These are phyloP conservation scores for Rhizoglyphus robini DNA, from an alignment of 1,140 invertebrate genomes.

Conservation along the genomic window DNA sequence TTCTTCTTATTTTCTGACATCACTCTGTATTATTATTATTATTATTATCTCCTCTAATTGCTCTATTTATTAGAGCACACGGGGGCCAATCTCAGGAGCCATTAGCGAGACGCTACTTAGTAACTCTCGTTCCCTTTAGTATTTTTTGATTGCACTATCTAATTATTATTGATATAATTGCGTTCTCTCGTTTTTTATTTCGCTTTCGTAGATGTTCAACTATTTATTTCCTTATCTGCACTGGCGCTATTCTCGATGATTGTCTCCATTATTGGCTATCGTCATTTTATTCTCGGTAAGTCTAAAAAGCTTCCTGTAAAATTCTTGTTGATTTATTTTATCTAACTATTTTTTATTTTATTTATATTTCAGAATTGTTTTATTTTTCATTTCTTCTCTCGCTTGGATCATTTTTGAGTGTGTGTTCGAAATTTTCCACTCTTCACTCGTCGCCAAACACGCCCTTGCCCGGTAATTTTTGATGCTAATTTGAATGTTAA, in stretches of 20 bases:
- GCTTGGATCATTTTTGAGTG: background rate
- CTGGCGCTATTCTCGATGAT: background rate
- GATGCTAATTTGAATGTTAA: too few relatives aligned
- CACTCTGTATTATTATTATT: too few relatives aligned
- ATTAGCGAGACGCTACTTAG: too few relatives aligned
- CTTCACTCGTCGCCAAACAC: background rate
- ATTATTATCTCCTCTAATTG: too few relatives aligned
- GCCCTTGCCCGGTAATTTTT: too few relatives aligned
- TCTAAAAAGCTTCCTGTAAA: background rate
- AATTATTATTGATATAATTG: background rate
- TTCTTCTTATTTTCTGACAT: too few relatives aligned
- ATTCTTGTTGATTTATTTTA: too few relatives aligned
- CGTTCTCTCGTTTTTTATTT: background rate
- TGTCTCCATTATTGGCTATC: constrained; percentile 11
- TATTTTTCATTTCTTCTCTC: constrained; percentile 2
- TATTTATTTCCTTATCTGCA: background rate
- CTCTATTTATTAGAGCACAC: too few relatives aligned
- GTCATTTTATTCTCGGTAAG: constrained; percentile 14
- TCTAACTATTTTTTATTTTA: constrained; percentile 1
- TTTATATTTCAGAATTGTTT: constrained; percentile 8
- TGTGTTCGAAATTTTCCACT: background rate
- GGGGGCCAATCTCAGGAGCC: too few relatives aligned
- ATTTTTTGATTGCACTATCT: too few relatives aligned
- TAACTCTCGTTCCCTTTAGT: too few relatives aligned
- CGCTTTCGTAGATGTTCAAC: background rate